Conservation (phyloP, 1,140 invertebrate species). For the Chironomus striatipennis region DNA sequence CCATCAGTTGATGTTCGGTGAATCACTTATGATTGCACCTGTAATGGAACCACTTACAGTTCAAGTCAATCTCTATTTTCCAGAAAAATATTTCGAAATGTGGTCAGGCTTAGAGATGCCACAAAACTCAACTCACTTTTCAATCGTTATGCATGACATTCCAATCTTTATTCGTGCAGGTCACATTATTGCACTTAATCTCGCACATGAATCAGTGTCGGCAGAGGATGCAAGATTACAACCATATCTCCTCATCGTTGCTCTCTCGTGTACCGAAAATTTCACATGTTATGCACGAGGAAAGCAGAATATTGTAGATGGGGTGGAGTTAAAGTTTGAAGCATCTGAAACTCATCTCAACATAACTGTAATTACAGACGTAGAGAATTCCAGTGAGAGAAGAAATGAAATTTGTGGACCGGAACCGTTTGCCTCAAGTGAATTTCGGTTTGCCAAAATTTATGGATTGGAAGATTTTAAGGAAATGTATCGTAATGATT, state of each 20-base stretch:
- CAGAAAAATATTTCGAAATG: not conserved
- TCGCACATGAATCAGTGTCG: not conserved
- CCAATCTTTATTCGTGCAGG: conserved; percentile 18
- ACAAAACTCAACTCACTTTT: not conserved
- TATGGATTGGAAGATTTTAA: not conserved
- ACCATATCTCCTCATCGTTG: not conserved
- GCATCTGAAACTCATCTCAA: not conserved
- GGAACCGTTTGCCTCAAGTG: not conserved
- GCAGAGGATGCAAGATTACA: not conserved
- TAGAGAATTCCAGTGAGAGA: not conserved
- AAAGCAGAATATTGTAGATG: not conserved
- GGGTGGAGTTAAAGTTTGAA: not conserved
- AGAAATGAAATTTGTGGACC: not conserved
- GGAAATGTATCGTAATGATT: not conserved
- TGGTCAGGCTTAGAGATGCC: conserved; percentile 9
- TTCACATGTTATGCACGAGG: not conserved
- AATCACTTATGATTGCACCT: not conserved
- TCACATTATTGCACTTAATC: not conserved
- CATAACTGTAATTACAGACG: not conserved
- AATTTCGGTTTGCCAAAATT: conserved; percentile 18
- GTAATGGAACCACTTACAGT: not conserved
- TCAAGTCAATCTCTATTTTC: not conserved
- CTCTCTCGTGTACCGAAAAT: not conserved
- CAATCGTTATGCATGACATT: conserved; percentile 10
- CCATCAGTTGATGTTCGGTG: not conserved